Evolutionary conservation across 92 coral and sea anemone species (phyloP).

Genomic region (Zoanthus sansibaricus): DNA sequence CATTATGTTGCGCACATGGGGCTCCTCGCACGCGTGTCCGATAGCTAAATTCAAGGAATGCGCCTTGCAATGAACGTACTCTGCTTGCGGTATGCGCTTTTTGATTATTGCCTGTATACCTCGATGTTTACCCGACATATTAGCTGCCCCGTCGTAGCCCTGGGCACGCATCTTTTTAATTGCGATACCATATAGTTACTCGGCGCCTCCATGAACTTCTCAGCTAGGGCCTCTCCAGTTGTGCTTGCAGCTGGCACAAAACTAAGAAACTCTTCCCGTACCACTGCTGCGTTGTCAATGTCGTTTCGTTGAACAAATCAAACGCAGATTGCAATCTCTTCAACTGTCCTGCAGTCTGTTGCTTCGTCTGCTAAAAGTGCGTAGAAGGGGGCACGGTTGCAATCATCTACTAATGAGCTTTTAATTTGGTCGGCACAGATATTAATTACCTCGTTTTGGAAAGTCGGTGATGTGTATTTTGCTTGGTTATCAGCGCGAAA

Average conservation of each 20-base stretch:
- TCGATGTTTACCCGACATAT: slow-evolving; percentile 40
- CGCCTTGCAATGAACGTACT: too few relatives aligned
- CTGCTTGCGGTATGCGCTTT: background rate
- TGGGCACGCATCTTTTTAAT: slow-evolving; percentile 13
- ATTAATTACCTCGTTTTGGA: slow-evolving; percentile 20
- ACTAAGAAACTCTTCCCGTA: slow-evolving; percentile 15
- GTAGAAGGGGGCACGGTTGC: slow-evolving; percentile 46
- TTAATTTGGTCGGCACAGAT: slow-evolving; percentile 5
- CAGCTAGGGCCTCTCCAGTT: too few relatives aligned
- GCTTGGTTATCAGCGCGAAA: background rate
- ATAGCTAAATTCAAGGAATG: too few relatives aligned
- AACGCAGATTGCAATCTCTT: too few relatives aligned
- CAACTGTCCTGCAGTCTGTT: slow-evolving; percentile 23
- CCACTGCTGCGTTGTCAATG: slow-evolving; percentile 25
- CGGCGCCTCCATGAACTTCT: background rate
- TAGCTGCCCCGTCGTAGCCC: slow-evolving; percentile 47
- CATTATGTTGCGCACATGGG: slow-evolving; percentile 52
- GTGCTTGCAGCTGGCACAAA: background rate
- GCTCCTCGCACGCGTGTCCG: slow-evolving; percentile 40
- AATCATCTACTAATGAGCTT: slow-evolving; percentile 17
- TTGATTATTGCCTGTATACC: slow-evolving; percentile 42
- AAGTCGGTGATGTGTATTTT: slow-evolving; percentile 36
- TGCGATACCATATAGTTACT: background rate
- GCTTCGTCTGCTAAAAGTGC: slow-evolving; percentile 44
- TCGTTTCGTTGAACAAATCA: slow-evolving; percentile 1